These are phyloP conservation scores for Tympanuchus pallidicinctus DNA, from an alignment of 2,113 vertebrate species.

Conservation along the genomic window DNA sequence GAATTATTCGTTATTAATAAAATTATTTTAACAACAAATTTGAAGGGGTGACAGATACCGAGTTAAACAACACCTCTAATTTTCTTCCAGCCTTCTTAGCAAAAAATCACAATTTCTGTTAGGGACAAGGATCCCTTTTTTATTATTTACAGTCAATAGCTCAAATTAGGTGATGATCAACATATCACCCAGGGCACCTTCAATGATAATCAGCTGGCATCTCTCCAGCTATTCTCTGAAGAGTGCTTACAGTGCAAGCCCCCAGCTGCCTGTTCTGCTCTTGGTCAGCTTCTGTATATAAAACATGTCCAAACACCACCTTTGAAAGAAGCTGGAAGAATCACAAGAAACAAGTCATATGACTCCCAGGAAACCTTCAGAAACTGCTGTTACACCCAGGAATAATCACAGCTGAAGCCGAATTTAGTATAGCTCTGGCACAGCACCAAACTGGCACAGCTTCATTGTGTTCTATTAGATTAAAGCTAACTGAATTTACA, in stretches of 20 bases:
- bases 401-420: neutral
- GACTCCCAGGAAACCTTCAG: neutral
- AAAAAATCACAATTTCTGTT: neutral
- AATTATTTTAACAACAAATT: neutral
- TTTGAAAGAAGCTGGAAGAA: neutral
- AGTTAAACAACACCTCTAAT: neutral
- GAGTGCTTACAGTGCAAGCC: neutral
- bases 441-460: neutral
- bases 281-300: neutral
- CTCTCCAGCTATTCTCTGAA: neutral
- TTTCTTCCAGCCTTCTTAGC: neutral
- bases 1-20: neutral
- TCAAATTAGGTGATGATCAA: rapidly evolving
- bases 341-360: neutral
- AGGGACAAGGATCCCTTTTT: neutral
- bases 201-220: neutral
- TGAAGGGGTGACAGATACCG: neutral
- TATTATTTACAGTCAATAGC: neutral
- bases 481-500: neutral
- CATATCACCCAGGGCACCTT: neutral
- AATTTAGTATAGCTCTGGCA: neutral
- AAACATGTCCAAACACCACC: neutral
- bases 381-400: neutral
- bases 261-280: neutral
- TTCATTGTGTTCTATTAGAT: neutral